Conservation (phyloP, 2,888 invertebrate genomes). For the Lottia gigantea region DNA sequence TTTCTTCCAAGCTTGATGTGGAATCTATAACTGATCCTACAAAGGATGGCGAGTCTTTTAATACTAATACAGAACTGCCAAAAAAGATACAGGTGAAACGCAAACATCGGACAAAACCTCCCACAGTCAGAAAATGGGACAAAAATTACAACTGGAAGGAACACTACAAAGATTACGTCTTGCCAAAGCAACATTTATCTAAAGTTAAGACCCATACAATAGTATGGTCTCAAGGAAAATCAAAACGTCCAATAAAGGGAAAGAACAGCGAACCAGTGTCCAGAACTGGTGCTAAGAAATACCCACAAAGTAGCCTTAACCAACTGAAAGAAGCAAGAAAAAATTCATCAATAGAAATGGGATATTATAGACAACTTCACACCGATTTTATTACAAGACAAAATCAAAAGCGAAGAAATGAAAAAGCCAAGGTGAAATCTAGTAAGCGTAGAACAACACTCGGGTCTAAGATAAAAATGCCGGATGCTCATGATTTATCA, state of each 20-base stretch:
- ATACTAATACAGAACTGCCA: too few species aligned
- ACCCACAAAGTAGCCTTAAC: not conserved
- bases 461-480: not conserved
- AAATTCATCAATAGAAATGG: not conserved
- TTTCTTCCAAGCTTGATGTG: too few species aligned
- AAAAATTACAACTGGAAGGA: not conserved
- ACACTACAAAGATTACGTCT: not conserved
- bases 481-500: not conserved
- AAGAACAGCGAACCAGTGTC: not conserved
- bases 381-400: not conserved
- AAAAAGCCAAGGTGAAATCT: not conserved
- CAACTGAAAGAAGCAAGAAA: not conserved
- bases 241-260: too few species aligned
- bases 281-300: constrained; percentile 1
- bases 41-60: too few species aligned
- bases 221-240: not conserved
- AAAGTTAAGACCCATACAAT: not conserved
- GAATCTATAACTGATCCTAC: too few species aligned
- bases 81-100: not conserved
- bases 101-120: not conserved
- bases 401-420: not conserved
- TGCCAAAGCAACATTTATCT: not conserved
- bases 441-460: not conserved
- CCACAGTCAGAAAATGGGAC: not conserved
- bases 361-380: not conserved